Evolutionary conservation across 1,140 invertebrate species (phyloP), one percentile per base, ranked within the genome.

Genomic region (Aporrectodea caliginosa): DNA sequence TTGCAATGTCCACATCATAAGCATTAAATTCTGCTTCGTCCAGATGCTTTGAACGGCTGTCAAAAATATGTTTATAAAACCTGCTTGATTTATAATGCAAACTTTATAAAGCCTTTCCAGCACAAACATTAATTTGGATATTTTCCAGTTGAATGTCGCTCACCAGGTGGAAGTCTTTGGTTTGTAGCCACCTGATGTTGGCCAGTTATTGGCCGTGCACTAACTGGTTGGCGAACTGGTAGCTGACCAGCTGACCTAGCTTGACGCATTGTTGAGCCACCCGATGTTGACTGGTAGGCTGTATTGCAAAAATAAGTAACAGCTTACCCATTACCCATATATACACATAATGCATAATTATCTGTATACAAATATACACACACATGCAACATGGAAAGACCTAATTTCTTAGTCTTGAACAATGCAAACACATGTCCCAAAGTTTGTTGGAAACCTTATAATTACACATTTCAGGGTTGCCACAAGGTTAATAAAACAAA

Each of bases 161-260:
- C 43, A 58, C 43, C 43, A 12, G 43, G 43, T 58, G 43, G 43
- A 58, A 58, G 22, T 22, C 43, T 58, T 22, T 58, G 43, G 22
- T 58, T 58, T 12, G 22, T 58, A 1, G 29, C 77, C 14, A 29
- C 69, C 81, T 85, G 82, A 2, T 93, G 93, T 84, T 94, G 94
- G 16, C 91, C 90, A 82, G 93, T 94, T 74, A 95, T 94, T 32
- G 94, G 93, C 84, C 94, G 91, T 34, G 94, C 93, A 58, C 92
- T 91, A 73, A 92, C 88, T 1, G 93, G 90, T 83, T 91, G 92
- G 69, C 93, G 91, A 86, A 94, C 90, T 0, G 43, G 77, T n/a
- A 70, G 69, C n/a, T 78, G 75, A 58, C 72, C 74, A 34, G 74
- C 75, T 34, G 79, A 73, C 22, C 79, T 31, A 16, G 75, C 35